Conservation (phyloP, 2,113 vertebrate genomes). For the Morone chrysops region DNA sequence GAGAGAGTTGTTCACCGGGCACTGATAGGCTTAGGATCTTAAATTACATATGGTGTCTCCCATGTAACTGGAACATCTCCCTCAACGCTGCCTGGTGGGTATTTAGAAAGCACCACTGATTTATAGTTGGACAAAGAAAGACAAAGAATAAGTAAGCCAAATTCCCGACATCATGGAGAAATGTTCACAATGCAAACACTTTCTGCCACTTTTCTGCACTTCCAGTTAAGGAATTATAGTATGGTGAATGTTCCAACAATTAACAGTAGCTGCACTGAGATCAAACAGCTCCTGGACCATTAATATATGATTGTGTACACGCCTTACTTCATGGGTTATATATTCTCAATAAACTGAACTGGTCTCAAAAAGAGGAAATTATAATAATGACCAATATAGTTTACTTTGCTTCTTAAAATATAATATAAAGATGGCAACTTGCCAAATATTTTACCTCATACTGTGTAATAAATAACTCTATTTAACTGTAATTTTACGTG, state of each 20-base stretch:
- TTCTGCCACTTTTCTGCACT: background rate
- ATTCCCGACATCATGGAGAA: background rate
- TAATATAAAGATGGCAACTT: background rate
- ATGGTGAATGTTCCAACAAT: too few relatives aligned
- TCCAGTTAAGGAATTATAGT: too few relatives aligned
- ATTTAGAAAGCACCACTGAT: conserved; percentile 1
- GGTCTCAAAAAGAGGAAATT: too few relatives aligned
- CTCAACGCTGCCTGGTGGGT: conserved; percentile 3
- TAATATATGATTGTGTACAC: background rate
- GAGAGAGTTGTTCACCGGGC: background rate
- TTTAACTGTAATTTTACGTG: background rate
- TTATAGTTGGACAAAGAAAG: conserved; percentile 6
- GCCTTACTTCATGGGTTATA: background rate
- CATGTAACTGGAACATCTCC: background rate
- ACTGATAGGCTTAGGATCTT: conserved; percentile 15
- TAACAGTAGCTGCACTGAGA: background rate
- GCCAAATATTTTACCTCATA: background rate
- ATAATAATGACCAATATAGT: background rate
- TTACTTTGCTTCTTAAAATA: background rate
- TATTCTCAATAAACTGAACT: background rate
- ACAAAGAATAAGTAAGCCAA: background rate
- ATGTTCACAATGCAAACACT: background rate
- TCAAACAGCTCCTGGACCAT: background rate
- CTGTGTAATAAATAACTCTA: background rate
- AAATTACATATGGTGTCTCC: conserved; percentile 19